Evolutionary conservation across 2,797 vertebrate species (phyloP).

Genomic region (Anisognathus igniventris): DNA sequence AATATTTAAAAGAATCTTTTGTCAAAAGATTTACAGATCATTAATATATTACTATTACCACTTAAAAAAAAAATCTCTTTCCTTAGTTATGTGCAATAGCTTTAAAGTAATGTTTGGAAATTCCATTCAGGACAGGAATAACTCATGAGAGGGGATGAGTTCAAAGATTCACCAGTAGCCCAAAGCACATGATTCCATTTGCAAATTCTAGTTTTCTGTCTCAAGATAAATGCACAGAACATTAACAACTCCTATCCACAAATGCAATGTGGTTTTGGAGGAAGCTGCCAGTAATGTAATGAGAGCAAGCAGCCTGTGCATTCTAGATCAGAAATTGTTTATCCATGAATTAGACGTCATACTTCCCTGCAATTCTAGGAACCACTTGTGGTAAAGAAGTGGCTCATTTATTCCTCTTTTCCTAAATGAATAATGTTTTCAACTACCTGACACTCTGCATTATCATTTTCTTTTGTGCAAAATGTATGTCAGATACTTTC

Average conservation of each 20-base stretch:
- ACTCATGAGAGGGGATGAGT: not conserved
- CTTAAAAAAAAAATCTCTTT: not conserved
- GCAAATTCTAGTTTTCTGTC: not conserved
- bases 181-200: not conserved
- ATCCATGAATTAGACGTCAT: not conserved
- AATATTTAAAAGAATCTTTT: not conserved
- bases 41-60: not conserved
- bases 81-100: not conserved
- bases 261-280: not conserved
- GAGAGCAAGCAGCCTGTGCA: not conserved
- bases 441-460: not conserved
- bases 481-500: not conserved
- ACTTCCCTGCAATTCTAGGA: not conserved
- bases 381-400: not conserved
- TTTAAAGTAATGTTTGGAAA: not conserved
- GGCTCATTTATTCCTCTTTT: not conserved
- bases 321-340: not conserved
- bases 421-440: not conserved
- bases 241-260: not conserved
- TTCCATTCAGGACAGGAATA: not conserved
- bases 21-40: not conserved
- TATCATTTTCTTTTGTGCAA: not conserved
- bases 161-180: not conserved
- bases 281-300: not conserved
- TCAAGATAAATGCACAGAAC: not conserved